Conservation (phyloP, 2,797 vertebrate genomes). For the Falco columbarius region DNA sequence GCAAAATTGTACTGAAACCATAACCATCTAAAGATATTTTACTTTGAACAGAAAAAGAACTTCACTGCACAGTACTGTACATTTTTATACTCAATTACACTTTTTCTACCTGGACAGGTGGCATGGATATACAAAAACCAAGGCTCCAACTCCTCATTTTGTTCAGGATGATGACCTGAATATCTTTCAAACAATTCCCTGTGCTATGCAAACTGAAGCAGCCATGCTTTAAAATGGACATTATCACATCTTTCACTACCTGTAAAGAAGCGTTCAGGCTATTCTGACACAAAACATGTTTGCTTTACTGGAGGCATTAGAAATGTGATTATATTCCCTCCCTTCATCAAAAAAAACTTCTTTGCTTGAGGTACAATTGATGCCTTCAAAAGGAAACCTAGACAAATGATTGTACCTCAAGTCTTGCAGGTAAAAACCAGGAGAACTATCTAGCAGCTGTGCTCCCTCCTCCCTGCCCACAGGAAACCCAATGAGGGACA, state of each 20-base stretch:
- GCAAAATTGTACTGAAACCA: not conserved
- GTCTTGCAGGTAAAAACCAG: fast-evolving
- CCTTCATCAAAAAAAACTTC: not conserved
- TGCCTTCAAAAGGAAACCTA: not conserved
- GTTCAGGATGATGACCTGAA: not conserved
- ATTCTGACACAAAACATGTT: not conserved
- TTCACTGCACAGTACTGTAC: not conserved
- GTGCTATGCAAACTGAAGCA: not conserved
- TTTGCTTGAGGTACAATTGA: not conserved
- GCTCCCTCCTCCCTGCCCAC: fast-evolving
- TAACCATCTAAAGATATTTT: not conserved
- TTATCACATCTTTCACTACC: not conserved
- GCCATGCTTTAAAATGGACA: not conserved
- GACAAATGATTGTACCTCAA: not conserved
- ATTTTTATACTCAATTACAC: not conserved
- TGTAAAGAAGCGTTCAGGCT: not conserved
- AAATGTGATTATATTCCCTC: not conserved
- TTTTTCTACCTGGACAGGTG: not conserved
- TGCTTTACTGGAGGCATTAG: not conserved
- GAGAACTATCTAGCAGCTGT: not conserved
- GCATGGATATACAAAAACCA: not conserved
- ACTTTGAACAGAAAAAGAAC: not conserved
- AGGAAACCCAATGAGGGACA: not conserved
- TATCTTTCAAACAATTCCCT: not conserved
- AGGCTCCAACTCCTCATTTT: not conserved